Evolutionary conservation across 2,888 invertebrate genomes (phyloP).

Genomic region (Mycogona germanica): DNA sequence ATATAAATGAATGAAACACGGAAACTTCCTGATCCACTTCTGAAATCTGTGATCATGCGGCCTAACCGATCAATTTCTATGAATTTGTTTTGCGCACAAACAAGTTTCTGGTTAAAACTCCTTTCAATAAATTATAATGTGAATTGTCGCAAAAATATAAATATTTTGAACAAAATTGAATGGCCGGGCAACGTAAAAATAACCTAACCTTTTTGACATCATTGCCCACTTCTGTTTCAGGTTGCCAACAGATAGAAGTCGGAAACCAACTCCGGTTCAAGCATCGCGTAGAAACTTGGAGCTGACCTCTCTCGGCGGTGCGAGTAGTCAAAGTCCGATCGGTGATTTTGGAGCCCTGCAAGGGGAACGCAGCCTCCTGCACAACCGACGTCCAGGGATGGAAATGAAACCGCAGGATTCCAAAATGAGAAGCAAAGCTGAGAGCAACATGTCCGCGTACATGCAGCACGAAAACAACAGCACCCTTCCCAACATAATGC

Average conservation of each 20-base stretch:
- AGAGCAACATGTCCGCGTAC: not conserved
- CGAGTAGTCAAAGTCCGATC: not conserved
- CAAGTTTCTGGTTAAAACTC: no score
- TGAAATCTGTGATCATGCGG: no score
- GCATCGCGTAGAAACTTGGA: not conserved
- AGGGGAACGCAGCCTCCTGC: conserved; percentile 6
- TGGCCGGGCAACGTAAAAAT: not conserved
- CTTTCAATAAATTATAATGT: no score
- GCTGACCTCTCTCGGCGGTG: not conserved
- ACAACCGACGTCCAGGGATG: not conserved
- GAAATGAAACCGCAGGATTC: not conserved
- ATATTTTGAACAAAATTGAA: no score
- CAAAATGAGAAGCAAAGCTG: conserved; percentile 3
- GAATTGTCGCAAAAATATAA: no score
- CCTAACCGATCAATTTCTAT: no score
- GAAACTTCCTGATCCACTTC: no score
- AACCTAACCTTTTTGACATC: not conserved
- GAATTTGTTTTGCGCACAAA: no score
- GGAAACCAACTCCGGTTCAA: not conserved
- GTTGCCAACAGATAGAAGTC: not conserved
- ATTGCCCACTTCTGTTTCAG: not conserved
- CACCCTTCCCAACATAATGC: conserved; percentile 1
- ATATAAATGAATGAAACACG: no score
- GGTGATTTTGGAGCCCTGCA: conserved; percentile 3
- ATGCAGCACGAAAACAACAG: conserved; percentile 5